These are phyloP conservation scores for Syrmaticus mikado DNA, from an alignment of 2,113 vertebrate genomes.

Conservation along the genomic window DNA sequence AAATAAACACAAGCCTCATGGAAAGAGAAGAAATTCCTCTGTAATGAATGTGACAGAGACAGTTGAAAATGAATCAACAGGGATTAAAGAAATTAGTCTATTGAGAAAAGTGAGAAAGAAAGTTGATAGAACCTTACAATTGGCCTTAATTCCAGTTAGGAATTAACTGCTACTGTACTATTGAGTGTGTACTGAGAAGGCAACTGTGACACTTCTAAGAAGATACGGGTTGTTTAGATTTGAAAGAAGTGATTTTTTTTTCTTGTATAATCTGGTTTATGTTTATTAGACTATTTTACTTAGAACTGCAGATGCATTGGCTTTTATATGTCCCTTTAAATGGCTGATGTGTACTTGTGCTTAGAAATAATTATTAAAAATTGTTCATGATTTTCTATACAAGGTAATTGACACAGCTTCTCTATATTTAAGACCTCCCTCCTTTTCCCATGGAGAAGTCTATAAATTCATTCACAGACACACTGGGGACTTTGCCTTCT, in stretches of 20 bases:
- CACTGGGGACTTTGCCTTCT: background rate
- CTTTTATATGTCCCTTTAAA: background rate
- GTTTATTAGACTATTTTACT: background rate
- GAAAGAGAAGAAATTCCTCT: background rate
- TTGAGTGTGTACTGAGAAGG: background rate
- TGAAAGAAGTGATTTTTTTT: background rate
- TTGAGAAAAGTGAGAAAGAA: background rate
- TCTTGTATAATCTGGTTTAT: background rate
- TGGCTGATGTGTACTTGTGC: background rate
- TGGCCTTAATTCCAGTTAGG: background rate
- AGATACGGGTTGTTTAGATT: background rate
- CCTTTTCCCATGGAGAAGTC: rapidly evolving
- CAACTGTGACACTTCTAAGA: background rate
- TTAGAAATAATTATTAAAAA: background rate
- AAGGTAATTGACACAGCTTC: background rate
- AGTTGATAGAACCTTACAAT: background rate
- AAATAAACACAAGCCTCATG: constrained; percentile 20
- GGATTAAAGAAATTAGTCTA: background rate
- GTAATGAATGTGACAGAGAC: background rate
- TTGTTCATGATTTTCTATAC: background rate
- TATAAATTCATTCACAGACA: background rate
- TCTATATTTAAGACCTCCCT: background rate
- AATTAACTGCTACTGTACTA: background rate
- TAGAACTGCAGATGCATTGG: background rate
- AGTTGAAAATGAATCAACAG: background rate